Evolutionary conservation across 2,797 vertebrate species (phyloP).

Genomic region (Anisognathus igniventris): DNA sequence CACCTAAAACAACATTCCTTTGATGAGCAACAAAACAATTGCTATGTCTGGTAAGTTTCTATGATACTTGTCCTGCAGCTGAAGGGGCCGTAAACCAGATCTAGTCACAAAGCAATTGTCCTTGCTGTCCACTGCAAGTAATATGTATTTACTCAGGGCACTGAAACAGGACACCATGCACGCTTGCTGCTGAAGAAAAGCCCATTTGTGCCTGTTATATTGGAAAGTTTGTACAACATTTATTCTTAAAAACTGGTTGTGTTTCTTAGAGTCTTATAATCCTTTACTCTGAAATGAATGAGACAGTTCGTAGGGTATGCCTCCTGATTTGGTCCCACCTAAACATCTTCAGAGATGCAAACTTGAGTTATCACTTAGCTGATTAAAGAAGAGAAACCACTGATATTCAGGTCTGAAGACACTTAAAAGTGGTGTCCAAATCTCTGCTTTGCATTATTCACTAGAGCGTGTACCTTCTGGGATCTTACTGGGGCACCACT

Average conservation of each 20-base stretch:
- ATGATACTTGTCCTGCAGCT: background rate
- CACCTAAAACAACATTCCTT: background rate
- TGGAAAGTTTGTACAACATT: slow-evolving; percentile 48
- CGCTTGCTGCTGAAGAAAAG: slow-evolving; percentile 64
- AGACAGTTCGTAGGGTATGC: background rate
- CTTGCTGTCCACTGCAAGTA: background rate
- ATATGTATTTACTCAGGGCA: background rate
- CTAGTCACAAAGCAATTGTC: slow-evolving; percentile 7
- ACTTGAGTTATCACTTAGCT: background rate
- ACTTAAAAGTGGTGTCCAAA: background rate
- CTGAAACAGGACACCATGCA: slow-evolving; percentile 43
- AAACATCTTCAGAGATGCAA: background rate
- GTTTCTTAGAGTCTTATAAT: background rate
- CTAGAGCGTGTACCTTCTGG: background rate
- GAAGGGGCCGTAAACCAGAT: background rate
- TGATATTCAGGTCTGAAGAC: background rate
- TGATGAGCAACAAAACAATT: background rate
- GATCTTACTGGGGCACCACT: background rate
- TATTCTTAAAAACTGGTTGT: background rate
- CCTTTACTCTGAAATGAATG: background rate
- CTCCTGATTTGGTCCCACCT: background rate
- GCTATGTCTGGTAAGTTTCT: background rate
- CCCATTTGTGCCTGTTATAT: slow-evolving; percentile 39
- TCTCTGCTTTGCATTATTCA: background rate
- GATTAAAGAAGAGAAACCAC: background rate